These are phyloP conservation scores for Scaptomyza polygonia DNA, from an alignment of 2,888 invertebrate genomes.

Conservation along the genomic window DNA sequence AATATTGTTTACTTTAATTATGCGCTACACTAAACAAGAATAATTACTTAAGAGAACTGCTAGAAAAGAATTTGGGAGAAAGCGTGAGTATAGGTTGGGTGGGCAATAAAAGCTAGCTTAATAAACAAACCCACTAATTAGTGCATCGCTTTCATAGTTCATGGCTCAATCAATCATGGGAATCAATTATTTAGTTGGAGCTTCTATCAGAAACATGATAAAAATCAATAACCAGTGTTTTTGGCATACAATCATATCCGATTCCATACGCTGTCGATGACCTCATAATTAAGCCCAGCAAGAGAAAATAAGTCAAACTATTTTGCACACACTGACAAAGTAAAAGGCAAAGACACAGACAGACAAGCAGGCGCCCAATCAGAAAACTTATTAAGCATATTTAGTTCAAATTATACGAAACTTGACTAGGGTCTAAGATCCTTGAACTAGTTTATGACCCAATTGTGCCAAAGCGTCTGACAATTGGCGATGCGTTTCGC, in stretches of 20 bases:
- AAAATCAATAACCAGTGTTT: conserved; percentile 14
- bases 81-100: conserved; percentile 6
- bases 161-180: conserved; percentile 43
- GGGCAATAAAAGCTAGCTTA: conserved; percentile 4
- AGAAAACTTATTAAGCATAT: conserved; percentile 35
- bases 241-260: background rate
- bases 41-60: conserved; percentile 36
- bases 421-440: conserved; percentile 42
- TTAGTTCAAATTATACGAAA: conserved; percentile 39
- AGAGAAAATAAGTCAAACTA: conserved; percentile 18
- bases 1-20: conserved; percentile 51
- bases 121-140: conserved; percentile 45
- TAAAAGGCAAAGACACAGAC: background rate
- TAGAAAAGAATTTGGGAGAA: background rate
- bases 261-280: conserved; percentile 19
- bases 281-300: conserved; percentile 38
- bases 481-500: conserved; percentile 67
- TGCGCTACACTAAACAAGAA: conserved; percentile 42
- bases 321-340: conserved; percentile 16
- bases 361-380: conserved; percentile 20
- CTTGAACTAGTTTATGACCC: conserved; percentile 78
- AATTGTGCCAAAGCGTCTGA: conserved; percentile 78
- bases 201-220: conserved; percentile 7
- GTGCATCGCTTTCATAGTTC: conserved; percentile 27
- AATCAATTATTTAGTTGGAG: conserved; percentile 50